Base-by-base conservation (phyloP, 2,113 vertebrate species). In the Herpetotheres cachinnans region DNA sequence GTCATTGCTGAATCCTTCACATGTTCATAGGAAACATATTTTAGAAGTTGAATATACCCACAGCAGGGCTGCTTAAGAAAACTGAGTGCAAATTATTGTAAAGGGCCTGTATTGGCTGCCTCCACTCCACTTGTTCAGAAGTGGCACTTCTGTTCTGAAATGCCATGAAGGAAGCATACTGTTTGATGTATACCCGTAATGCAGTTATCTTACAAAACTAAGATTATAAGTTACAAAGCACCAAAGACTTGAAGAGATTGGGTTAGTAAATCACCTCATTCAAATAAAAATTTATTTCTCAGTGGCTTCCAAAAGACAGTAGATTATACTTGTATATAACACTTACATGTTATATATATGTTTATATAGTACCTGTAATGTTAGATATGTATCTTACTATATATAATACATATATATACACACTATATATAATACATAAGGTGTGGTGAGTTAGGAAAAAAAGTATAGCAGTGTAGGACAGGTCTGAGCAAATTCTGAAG, bases 401-500 rank as follows among this genome's bases (percentile, higher is more conserved):
- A 10, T 9, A 36, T 54, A 69, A 15, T 72, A 18, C 3, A 42
- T 36, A 25, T 13, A 46, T 65, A 21, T 55, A 17, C n/a, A 26
- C 40, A 42, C 13, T 65, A 11, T 22, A 22, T 44, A 7, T 67
- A 77, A 47, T 47, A 58, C 44, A 55, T 36, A 63, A 58, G 54
- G 19, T 32, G 10, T 61, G 52, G 76, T 67, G 65, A 10, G 9
- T 56, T 82, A 61, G 16, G 42, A 89, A 79, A 77, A 82, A 72
- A 32, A 10, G 19, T 30, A 13, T 19, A 54, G 16, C 24, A 61
- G 42, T 42, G 71, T 79, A 40, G 67, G 26, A 81, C 20, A 89
- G 36, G 38, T 82, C 77, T 62, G 54, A 90, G 95, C 82, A 76
- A 83, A 94, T 94, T 95, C 62, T 66, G 74, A 87, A 97, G 27